Percentiles rank a stretch among this genome's conserved stretches.
phyloP scores from a whole-genome alignment of 2,888 invertebrate species.

The Drosophila kanekoi region DNA sequence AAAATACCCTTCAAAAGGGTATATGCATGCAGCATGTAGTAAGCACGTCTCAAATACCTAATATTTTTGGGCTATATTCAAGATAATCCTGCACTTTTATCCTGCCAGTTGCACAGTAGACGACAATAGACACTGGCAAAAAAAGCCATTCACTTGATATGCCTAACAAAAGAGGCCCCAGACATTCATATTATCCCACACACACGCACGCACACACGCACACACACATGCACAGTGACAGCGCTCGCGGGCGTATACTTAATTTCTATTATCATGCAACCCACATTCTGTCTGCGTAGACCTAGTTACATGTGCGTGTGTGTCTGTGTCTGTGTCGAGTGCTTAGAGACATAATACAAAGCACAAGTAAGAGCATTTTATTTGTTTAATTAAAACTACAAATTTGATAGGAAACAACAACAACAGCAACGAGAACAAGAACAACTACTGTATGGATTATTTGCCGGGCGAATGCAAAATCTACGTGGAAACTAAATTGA shows the following conservation, averaged over 20 bases:
- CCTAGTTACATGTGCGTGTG: background rate
- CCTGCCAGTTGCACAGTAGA: constrained; percentile 23
- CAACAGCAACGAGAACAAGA: constrained; percentile 1
- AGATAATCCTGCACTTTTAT: constrained; percentile 16
- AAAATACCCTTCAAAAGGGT: background rate
- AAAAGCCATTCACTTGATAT: constrained; percentile 30
- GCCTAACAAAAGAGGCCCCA: constrained; percentile 26
- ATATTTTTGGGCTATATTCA: constrained; percentile 5
- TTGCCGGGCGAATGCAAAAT: constrained; percentile 52
- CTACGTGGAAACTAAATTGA: constrained; percentile 51
- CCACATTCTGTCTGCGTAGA: constrained; percentile 17
- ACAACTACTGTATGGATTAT: constrained; percentile 33
- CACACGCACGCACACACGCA: background rate
- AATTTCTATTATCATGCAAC: constrained; percentile 53
- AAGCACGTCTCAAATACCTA: background rate
- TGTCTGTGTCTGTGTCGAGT: background rate
- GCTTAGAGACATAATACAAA: constrained; percentile 21
- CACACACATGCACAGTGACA: constrained; percentile 5
- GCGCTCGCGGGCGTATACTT: constrained; percentile 52
- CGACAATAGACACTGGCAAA: constrained; percentile 14
- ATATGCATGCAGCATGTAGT: background rate
- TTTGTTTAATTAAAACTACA: constrained; percentile 62
- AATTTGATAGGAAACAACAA: constrained; percentile 38
- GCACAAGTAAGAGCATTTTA: constrained; percentile 41
- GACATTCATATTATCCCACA: constrained; percentile 18